phyloP scores from a whole-genome alignment of 1,140 invertebrate genomes.

The Hycleus cichorii region DNA sequence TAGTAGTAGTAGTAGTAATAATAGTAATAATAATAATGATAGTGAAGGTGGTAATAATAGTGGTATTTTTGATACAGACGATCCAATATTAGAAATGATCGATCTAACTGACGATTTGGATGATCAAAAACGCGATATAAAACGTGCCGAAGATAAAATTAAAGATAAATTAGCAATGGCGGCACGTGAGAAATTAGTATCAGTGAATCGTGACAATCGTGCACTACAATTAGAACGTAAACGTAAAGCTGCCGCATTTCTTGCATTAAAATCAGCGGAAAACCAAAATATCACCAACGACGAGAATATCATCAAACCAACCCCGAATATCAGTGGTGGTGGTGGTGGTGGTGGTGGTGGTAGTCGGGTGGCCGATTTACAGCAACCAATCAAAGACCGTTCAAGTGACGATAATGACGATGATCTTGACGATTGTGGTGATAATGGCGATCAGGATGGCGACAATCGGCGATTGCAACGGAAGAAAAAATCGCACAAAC shows the following conservation, averaged over 20 bases:
- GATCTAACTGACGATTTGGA: conserved; percentile 47
- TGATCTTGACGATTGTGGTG: background rate
- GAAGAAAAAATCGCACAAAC: conserved; percentile 30
- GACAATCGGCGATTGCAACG: background rate
- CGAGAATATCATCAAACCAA: too few species aligned
- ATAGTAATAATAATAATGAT: background rate
- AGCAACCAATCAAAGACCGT: background rate
- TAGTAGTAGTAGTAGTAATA: background rate
- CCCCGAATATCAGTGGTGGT: background rate
- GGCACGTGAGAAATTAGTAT: conserved; percentile 52
- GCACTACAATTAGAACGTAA: conserved; percentile 66
- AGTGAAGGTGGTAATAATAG: conserved; percentile 32
- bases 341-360: background rate
- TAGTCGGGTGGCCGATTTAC: background rate
- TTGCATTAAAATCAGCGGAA: conserved; percentile 48
- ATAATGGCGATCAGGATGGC: background rate
- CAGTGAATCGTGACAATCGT: conserved; percentile 50
- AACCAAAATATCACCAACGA: background rate
- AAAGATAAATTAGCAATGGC: conserved; percentile 56
- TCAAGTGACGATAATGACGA: conserved; percentile 1
- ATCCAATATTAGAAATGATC: conserved; percentile 43
- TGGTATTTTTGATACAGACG: conserved; percentile 24
- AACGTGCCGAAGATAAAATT: conserved; percentile 51
- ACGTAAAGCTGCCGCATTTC: conserved; percentile 55
- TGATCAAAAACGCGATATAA: conserved; percentile 22